These are phyloP conservation scores for Anthoscopus minutus DNA, from an alignment of 2,113 vertebrate species.

Conservation along the genomic window DNA sequence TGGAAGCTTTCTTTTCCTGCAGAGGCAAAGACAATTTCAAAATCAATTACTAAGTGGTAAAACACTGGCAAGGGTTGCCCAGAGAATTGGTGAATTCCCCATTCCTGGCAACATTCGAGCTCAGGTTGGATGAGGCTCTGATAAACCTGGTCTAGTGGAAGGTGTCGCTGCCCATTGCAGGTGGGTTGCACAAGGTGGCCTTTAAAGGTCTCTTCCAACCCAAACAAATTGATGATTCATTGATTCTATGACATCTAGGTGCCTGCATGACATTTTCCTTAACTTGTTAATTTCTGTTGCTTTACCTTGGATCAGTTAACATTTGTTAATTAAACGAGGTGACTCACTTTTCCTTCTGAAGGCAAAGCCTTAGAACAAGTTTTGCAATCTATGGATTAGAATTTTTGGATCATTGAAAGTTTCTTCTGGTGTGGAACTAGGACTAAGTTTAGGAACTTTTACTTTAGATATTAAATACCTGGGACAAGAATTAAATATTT, in stretches of 20 bases:
- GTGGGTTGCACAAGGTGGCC: not conserved
- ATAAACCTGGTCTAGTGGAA: not conserved
- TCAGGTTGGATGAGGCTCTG: not conserved
- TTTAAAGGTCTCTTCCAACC: not conserved
- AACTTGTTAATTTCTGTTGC: not conserved
- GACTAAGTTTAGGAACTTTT: not conserved
- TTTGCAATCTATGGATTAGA: not conserved
- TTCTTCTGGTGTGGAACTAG: not conserved
- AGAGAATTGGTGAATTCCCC: not conserved
- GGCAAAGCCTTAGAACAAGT: not conserved
- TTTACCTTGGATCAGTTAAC: not conserved
- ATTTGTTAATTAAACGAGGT: not conserved
- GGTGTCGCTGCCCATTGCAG: not conserved
- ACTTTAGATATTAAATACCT: not conserved
- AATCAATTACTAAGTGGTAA: not conserved
- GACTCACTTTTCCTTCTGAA: not conserved
- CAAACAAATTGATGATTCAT: not conserved
- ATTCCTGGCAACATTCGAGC: not conserved
- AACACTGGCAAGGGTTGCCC: not conserved
- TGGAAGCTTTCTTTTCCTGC: not conserved
- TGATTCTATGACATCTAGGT: not conserved
- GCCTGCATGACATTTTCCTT: not conserved
- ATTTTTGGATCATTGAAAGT: not conserved
- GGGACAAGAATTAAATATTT: not conserved
- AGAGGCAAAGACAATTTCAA: not conserved